Evolutionary conservation across 2,113 vertebrate genomes (phyloP), one percentile per base, ranked within the genome.

Genomic region (Petrocephalus zakoni): DNA sequence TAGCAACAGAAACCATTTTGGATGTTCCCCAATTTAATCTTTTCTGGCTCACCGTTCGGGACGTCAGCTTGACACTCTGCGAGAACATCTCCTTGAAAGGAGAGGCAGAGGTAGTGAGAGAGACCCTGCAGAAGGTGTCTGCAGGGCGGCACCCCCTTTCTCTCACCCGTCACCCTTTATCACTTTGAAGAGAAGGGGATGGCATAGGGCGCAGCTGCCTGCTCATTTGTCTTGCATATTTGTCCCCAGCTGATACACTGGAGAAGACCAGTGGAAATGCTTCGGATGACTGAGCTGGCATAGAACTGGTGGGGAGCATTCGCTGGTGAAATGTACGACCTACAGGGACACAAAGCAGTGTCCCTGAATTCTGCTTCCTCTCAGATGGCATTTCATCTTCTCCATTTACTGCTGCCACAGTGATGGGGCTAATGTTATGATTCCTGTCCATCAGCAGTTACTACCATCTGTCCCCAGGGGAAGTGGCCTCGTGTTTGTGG

Each of bases 71-170:
- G 85, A 89, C 85, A 84, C 11, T 64, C 82, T 47, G 81, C 53
- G 51, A 87, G 56, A 86, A 89, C 90, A 89, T 90, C 91, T 53
- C 86, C 89, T 89, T 89, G 89, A 91, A 92, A 91, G 90, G 91
- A 89, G 55, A 86, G 78, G 49, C 22, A 15, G 51, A 11, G 2
- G 34, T 25, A 5, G 1, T 42, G 34, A 82, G 13, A 4, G 46
- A 8, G 21, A 37, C 34, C 2, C 51, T 42, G 53, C 34, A 22
- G 17, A 8, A 47, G 17, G 53, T 42, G 11, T 53, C 37, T 0
- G 29, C 87, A n/a, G 68, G 25, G 64, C 19, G 46, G 19, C 10
- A 4, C 8, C 46, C 46, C 10, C 42, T 83, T 42, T 7, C 34
- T 78, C 13, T 19, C 34, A 3, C 29, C 72, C 72, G 64, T 88